Evolutionary conservation across 2,113 vertebrate species (phyloP).

Genomic region (Pithys albifrons): DNA sequence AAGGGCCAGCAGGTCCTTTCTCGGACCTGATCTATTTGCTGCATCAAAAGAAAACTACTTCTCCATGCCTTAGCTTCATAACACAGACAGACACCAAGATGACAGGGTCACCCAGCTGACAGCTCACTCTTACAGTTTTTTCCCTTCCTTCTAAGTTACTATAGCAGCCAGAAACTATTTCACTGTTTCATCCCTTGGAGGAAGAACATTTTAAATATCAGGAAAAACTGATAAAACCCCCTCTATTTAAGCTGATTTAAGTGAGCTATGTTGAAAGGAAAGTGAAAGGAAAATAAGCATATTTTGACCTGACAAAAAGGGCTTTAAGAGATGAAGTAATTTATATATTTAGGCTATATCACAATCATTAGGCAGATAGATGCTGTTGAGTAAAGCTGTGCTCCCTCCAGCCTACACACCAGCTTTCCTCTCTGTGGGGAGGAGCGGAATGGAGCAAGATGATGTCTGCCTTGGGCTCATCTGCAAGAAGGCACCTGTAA

Average conservation of each 20-base stretch:
- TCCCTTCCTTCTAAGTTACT: not conserved
- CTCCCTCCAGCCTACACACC: not conserved
- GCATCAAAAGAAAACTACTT: not conserved
- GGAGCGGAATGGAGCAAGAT: not conserved
- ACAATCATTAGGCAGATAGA: not conserved
- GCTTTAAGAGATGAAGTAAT: not conserved
- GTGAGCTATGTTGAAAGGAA: not conserved
- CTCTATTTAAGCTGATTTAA: not conserved
- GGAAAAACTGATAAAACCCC: not conserved
- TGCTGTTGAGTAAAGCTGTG: not conserved
- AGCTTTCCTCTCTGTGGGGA: not conserved
- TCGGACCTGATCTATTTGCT: not conserved
- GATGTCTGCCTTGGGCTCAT: rapidly evolving
- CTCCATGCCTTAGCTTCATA: not conserved
- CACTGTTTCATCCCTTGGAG: not conserved
- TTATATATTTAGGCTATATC: not conserved
- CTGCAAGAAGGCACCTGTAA: not conserved
- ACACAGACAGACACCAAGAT: not conserved
- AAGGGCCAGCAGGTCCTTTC: not conserved
- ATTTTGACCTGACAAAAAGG: not conserved
- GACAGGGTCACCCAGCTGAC: not conserved
- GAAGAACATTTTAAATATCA: not conserved
- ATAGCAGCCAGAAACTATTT: not conserved
- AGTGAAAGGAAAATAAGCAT: constrained; percentile 9
- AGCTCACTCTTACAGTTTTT: not conserved